These are phyloP conservation scores for Callyntrura sp. DNA, from an alignment of 2,888 invertebrate genomes.

Conservation along the genomic window DNA sequence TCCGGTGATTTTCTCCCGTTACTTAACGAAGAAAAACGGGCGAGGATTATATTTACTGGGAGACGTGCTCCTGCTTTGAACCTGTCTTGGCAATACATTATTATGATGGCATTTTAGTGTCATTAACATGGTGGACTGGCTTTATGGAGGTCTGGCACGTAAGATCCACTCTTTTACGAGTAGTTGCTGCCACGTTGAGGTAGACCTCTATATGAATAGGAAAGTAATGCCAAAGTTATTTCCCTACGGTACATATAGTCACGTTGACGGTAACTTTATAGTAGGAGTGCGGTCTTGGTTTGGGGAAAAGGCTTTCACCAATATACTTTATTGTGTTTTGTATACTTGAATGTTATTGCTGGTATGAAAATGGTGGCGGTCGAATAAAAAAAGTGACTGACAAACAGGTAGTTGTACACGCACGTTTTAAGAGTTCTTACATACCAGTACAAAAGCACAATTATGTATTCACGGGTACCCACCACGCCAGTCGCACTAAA, in stretches of 20 bases:
- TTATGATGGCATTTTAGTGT: not conserved
- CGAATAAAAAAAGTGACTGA: conserved; percentile 12
- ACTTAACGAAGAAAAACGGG: not conserved
- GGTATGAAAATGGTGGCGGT: not conserved
- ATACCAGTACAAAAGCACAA: too few species aligned
- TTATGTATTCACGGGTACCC: too few species aligned
- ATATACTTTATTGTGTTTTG: not conserved
- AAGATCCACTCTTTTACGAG: too few species aligned
- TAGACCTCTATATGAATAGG: not conserved
- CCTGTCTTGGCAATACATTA: not conserved
- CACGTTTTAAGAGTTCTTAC: not conserved
- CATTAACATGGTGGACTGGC: too few species aligned
- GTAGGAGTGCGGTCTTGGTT: not conserved
- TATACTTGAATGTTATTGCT: not conserved
- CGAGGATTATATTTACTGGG: not conserved
- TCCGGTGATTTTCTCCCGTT: conserved; percentile 16
- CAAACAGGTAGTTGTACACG: conserved; percentile 59
- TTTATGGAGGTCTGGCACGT: too few species aligned
- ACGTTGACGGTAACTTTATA: too few species aligned
- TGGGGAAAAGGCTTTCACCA: not conserved
- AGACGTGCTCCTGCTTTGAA: not conserved
- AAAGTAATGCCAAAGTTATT: not conserved
- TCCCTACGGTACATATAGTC: too few species aligned
- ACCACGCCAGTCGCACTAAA: too few species aligned
- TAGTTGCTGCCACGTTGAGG: not conserved